phyloP scores from a whole-genome alignment of 2,888 invertebrate species.

The Trichogramma evanescens region DNA sequence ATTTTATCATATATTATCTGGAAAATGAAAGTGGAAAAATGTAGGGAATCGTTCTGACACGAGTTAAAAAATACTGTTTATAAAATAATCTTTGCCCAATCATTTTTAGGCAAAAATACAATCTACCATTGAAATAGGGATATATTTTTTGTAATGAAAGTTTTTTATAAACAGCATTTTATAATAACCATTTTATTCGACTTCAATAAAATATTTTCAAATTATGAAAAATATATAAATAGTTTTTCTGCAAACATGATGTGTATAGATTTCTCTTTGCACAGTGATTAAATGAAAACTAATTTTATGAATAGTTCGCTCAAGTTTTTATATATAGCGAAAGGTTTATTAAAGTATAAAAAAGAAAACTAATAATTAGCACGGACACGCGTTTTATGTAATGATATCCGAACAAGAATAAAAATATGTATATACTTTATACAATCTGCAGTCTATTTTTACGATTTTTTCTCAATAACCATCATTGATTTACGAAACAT shows the following conservation, averaged over 20 bases:
- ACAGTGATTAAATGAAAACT: slow-evolving; percentile 17
- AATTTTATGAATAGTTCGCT: slow-evolving; percentile 15
- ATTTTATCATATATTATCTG: too few species aligned
- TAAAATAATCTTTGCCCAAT: too few species aligned
- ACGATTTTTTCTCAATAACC: slow-evolving; percentile 15
- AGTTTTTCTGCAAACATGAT: slow-evolving; percentile 9
- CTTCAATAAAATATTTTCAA: slow-evolving; percentile 19
- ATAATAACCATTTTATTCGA: slow-evolving; percentile 18
- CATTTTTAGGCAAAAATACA: too few species aligned
- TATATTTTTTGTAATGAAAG: neutral
- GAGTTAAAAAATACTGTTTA: too few species aligned
- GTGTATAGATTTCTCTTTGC: slow-evolving; percentile 6
- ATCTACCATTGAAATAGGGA: too few species aligned
- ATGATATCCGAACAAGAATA: slow-evolving; percentile 19
- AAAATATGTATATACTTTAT: slow-evolving; percentile 21
- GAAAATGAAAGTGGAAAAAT: too few species aligned
- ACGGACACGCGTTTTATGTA: slow-evolving; percentile 19
- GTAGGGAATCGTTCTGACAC: too few species aligned
- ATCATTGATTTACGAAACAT: slow-evolving; percentile 13
- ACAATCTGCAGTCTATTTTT: slow-evolving; percentile 21
- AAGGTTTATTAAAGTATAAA: slow-evolving; percentile 22
- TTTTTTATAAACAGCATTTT: slow-evolving; percentile 19
- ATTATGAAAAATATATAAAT: slow-evolving; percentile 20
- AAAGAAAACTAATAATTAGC: slow-evolving; percentile 23
- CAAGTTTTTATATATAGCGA: slow-evolving; percentile 17